Base-by-base conservation (phyloP, 2,888 invertebrate species). In the Rhogogaster chlorosoma region DNA sequence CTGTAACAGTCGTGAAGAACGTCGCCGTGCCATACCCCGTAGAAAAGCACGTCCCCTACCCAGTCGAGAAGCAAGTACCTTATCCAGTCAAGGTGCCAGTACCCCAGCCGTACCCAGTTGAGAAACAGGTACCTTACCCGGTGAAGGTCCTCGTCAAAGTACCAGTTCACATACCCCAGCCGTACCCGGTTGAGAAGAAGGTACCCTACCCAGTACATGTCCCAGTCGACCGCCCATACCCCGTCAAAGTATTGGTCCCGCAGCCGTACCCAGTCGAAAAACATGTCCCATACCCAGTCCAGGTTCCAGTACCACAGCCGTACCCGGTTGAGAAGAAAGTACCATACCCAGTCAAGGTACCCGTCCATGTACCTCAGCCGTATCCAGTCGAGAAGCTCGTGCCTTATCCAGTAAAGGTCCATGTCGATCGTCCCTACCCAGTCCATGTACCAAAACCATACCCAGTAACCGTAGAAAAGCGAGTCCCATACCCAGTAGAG, bases 231-330 rank as follows among this genome's bases (percentile, higher is more conserved):
- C 96, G 96, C 93, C 97, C 97, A 86, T 96, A 96, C 93, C 97
- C 97, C 91, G 97, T 97, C 89, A 97, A 97, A 94, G 97, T 97
- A 84, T 94, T 95, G 84, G 97, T 97, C 84, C 97, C 97, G 86
- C 96, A 97, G 90, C 97, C 97, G 88, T 97, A 97, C 94, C 97
- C 97, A 87, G 97, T 97, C 26, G 96, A 96, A 93, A 97, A 97
- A 93, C 95, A 96, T 92, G 93, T 97, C 18, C 97, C 96, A 53
- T 95, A 95, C 92, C 97, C 97, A 89, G 96, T 97, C 22, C 96
- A 96, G 94, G 96, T 97, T 77, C 96, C 94, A 86, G 96, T 97
- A 85, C 93, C 93, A 3, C 92, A 93, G 73, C 97, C 97, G 87
- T 97, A 96, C 94, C 97, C 97, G 77, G 96, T 96, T 1, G 94